Evolutionary conservation across 2,888 invertebrate species (phyloP).

Genomic region (Hedya salicella): DNA sequence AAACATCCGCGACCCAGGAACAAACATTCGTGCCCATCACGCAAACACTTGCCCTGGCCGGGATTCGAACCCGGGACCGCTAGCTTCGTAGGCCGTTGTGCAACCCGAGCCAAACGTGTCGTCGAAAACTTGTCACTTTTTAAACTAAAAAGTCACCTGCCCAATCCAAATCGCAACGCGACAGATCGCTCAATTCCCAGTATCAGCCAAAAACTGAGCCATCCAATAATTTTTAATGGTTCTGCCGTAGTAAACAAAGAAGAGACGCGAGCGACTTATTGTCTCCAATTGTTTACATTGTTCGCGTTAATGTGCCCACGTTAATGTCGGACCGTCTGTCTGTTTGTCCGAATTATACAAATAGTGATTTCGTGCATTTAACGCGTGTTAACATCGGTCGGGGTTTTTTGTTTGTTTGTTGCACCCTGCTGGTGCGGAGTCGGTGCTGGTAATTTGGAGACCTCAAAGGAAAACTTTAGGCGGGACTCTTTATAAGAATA

Average conservation of each 20-base stretch:
- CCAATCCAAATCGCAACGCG: slow-evolving; percentile 30
- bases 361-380: slow-evolving; percentile 74
- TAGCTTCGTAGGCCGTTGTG: too few relatives aligned
- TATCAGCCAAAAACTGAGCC: slow-evolving; percentile 59
- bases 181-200: slow-evolving; percentile 63
- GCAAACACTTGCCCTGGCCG: too few relatives aligned
- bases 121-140: neutral
- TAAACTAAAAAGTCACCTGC: slow-evolving; percentile 25
- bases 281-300: slow-evolving; percentile 64
- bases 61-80: too few relatives aligned
- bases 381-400: slow-evolving; percentile 63
- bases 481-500: too few relatives aligned
- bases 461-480: slow-evolving; percentile 34
- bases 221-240: slow-evolving; percentile 79
- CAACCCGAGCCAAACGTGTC: too few relatives aligned
- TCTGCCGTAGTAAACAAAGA: slow-evolving; percentile 73
- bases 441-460: slow-evolving; percentile 28
- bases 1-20: too few relatives aligned
- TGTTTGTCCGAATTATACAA: slow-evolving; percentile 60
- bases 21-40: too few relatives aligned
- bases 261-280: slow-evolving; percentile 59
- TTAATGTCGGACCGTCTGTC: slow-evolving; percentile 70
- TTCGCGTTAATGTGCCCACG: slow-evolving; percentile 70
- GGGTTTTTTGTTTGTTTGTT: slow-evolving; percentile 46
- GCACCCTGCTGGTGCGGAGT: slow-evolving; percentile 48